Percentiles rank a stretch among this genome's conserved stretches.
phyloP scores from a whole-genome alignment of 2,113 vertebrate species.

The Urocolius indicus region DNA sequence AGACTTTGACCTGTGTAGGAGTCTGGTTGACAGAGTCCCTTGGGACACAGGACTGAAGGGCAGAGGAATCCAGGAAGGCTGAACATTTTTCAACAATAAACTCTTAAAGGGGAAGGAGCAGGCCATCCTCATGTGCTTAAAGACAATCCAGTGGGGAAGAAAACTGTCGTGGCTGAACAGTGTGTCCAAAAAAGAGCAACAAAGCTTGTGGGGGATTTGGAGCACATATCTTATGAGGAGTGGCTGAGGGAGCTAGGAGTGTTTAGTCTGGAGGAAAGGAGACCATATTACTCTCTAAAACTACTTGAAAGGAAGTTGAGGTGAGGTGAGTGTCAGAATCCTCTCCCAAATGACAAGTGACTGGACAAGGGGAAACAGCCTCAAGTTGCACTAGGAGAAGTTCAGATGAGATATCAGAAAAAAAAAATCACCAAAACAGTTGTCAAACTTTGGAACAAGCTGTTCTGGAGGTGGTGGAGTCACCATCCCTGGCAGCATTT shows the following conservation, averaged over 20 bases:
- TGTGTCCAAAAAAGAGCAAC: neutral
- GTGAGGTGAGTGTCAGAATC: neutral
- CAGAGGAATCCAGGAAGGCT: neutral
- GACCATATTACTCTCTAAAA: neutral
- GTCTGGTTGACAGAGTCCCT: neutral
- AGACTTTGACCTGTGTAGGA: neutral
- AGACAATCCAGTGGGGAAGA: neutral
- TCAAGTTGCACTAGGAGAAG: neutral
- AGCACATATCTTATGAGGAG: neutral
- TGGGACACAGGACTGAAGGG: neutral
- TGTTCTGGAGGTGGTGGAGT: neutral
- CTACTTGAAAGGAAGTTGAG: no score
- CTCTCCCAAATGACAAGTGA: neutral
- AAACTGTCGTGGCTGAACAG: neutral
- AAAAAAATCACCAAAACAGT: neutral
- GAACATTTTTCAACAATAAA: neutral
- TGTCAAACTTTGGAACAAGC: neutral
- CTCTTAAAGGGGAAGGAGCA: neutral
- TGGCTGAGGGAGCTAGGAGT: rapidly evolving
- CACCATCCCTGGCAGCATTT: neutral
- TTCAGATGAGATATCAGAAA: neutral
- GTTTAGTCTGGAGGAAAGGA: neutral
- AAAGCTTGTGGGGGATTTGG: neutral
- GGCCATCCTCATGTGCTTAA: neutral
- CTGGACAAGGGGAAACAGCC: neutral